Base-by-base conservation (phyloP, 2,888 invertebrate genomes). In the Rhimphoctona megacephalus region DNA sequence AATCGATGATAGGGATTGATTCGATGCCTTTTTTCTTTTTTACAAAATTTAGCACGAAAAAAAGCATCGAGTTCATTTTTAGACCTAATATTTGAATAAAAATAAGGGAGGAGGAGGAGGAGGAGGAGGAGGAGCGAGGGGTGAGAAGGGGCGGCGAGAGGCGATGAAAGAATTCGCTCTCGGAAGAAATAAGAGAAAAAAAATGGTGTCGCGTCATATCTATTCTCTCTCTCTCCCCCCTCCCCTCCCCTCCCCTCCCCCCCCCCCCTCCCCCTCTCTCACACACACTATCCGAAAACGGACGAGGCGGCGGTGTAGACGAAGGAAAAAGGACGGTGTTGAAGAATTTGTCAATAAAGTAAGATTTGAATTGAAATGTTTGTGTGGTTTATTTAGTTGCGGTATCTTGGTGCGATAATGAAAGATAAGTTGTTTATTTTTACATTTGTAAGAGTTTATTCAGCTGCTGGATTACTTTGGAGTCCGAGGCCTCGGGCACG, bases 321-420 rank as follows among this genome's bases (percentile, higher is more conserved):
- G 30, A 61, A 30, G 7, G 17, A 61, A 30, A 61, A 30, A 61
- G 11, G 7, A 61, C 25, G 30, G 14, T 61, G 30, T 61, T 17
- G 14, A 61, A 61, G 30, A 17, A 61, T 61, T 61, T 61, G 30
- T 61, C 61, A 61, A 61, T 61, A 61, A 61, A 61, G 11, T 11
- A 22, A 57, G 25, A 61, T 61, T 54, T 54, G 14, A 30, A 61
- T 17, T 30, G 61, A 61, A 61, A 61, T 30, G 11, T 30, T 30
- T 30, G 61, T 30, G 22, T 30, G 14, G 17, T 61, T 61, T 61
- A 61, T 61, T 61, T 2, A 30, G 6, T 61, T 61, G 61, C 14
- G 57, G 25, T 57, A 25, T 57, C 1, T 57, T 9, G 25, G 5
- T 22, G 57, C 11, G 25, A n/a, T 25, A 11, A 25, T 4, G 11